Conservation (phyloP, 2,113 vertebrate species). For the Malurus elegans region DNA sequence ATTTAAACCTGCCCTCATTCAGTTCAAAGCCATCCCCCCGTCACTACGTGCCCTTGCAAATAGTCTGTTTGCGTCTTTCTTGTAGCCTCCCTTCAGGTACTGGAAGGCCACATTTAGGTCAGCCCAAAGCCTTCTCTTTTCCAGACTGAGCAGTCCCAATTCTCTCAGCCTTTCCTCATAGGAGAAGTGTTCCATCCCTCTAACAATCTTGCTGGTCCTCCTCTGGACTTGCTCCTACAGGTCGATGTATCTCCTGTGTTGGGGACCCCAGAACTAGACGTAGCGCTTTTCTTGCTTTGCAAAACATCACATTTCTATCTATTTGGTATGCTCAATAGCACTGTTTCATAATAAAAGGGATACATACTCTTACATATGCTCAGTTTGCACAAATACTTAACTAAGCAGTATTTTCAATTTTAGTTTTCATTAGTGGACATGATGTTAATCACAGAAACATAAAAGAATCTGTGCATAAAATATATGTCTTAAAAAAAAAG, state of each 20-base stretch:
- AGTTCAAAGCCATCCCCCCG: accelerated
- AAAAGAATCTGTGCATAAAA: not conserved
- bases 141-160: not conserved
- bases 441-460: not conserved
- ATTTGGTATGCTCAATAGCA: not conserved
- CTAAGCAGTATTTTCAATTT: not conserved
- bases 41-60: not conserved
- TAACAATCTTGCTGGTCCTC: not conserved
- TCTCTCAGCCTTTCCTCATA: not conserved
- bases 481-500: no score
- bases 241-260: not conserved
- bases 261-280: not conserved
- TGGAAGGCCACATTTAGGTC: not conserved
- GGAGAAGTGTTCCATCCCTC: not conserved
- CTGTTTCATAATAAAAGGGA: not conserved
- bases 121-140: not conserved
- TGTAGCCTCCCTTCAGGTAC: not conserved
- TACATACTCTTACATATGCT: not conserved
- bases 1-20: not conserved
- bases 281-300: not conserved
- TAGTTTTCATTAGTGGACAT: not conserved
- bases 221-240: not conserved
- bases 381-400: not conserved
- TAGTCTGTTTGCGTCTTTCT: not conserved
- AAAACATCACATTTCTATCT: not conserved